Conservation (phyloP, 2,113 vertebrate species). For the Peromyscus polionotus region DNA sequence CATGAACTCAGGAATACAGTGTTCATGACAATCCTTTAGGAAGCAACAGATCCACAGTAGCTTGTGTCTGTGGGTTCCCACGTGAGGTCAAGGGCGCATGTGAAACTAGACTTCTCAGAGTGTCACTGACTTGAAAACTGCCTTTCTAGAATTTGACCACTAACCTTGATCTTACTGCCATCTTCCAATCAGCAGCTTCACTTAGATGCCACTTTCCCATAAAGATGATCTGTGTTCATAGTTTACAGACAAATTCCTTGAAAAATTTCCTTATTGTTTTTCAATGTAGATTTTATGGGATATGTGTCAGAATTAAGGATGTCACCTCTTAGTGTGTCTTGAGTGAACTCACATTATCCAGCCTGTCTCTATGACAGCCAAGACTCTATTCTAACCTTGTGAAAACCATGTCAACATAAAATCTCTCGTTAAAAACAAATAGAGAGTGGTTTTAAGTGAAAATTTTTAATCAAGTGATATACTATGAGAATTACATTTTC, state of each 20-base stretch:
- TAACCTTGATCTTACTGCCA: neutral
- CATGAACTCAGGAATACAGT: neutral
- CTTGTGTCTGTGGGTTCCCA: neutral
- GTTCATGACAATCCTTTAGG: neutral
- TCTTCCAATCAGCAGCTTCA: neutral
- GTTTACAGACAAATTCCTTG: neutral
- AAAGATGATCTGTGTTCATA: neutral
- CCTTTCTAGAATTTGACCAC: neutral
- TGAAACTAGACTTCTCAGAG: neutral
- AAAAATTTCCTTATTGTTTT: neutral
- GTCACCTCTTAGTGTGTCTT: neutral
- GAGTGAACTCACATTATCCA: neutral
- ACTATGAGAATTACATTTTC: neutral
- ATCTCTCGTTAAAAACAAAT: slow-evolving; percentile 5
- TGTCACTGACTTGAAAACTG: slow-evolving; percentile 1
- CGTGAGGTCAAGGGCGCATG: neutral
- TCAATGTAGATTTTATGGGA: neutral
- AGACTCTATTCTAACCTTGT: neutral
- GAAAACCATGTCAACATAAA: neutral
- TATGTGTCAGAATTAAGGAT: neutral
- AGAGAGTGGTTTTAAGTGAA: neutral
- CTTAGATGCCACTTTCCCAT: neutral
- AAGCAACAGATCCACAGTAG: neutral
- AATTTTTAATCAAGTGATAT: neutral
- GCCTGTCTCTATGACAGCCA: neutral